phyloP scores from a whole-genome alignment of 53 echinoderm and acorn worm genomes.

The Patiria pectinifera region DNA sequence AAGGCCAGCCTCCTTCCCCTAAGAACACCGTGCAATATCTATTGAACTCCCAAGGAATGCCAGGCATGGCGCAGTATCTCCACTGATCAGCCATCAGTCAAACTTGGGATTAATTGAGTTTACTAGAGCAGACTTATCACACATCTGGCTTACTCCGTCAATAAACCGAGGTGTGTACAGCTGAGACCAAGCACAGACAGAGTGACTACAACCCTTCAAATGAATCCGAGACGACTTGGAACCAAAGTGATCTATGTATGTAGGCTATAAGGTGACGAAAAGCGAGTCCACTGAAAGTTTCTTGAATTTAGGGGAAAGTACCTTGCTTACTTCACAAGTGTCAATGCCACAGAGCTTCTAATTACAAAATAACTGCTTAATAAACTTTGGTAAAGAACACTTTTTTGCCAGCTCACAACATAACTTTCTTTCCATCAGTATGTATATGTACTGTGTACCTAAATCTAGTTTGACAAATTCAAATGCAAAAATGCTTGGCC shows the following conservation, averaged over 20 bases:
- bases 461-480: too few species aligned
- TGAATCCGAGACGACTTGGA: neutral
- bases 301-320: neutral
- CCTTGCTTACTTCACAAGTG: too few species aligned
- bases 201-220: neutral
- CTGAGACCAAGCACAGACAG: neutral
- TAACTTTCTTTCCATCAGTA: too few species aligned
- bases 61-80: neutral
- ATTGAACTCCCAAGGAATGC: neutral
- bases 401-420: too few species aligned
- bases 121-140: constrained; percentile 22
- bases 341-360: too few species aligned
- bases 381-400: neutral
- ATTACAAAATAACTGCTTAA: neutral
- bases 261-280: neutral
- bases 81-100: neutral
- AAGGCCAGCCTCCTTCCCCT: neutral
- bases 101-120: constrained; percentile 26
- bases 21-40: neutral
- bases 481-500: too few species aligned
- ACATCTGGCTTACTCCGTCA: constrained; percentile 14
- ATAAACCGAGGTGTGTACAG: constrained; percentile 26
- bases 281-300: neutral
- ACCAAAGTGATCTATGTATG: neutral
- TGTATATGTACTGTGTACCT: too few species aligned